Evolutionary conservation across 2,888 invertebrate species (phyloP), one percentile per base, ranked within the genome.

Genomic region (Galerucella pusilla): DNA sequence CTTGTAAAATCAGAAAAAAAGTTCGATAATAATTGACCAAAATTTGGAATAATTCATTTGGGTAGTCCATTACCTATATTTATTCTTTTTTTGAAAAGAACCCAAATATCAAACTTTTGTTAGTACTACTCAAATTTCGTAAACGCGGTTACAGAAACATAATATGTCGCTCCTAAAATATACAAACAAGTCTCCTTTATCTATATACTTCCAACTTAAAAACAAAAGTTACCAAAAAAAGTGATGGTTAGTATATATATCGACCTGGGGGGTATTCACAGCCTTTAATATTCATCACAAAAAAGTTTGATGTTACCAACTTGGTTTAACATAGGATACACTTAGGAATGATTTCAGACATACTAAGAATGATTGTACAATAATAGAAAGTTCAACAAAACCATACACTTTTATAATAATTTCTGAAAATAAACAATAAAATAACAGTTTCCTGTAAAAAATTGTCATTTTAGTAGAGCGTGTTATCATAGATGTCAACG

Each of bases 211-310:
- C 71, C 71, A 71, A 71, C 65, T 45, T 57, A 42, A 28, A 68
- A 57, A 63, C 65, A 65, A 71, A 42, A 42, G 35, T 42, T 71
- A 65, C 45, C 57, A 63, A 64, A 52, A 35, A 69, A 69, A 69
- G 69, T 61, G 60, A 61, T 28, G 70, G 61, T 64, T 69, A 63
- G 63, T 45, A 71, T 20, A 63, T 63, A 61, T 63, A 71, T 45
- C 42, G 71, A 71, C 65, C 71, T 65, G 71, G 71, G 52, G 71
- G 71, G 60, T 71, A 65, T 65, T 71, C 71, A 71, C 71, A 71
- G 71, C 71, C 71, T 65, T 71, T 71, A 71, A 42, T 65, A 71
- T 71, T 71, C 71, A 71, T 71, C 71, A 71, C 71, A 71, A 71
- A 71, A 42, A 69, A 69, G 69, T 69, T 49, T 71, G 71, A 65